phyloP scores from a whole-genome alignment of 2,797 vertebrate species.

The Urophycis tenuis region DNA sequence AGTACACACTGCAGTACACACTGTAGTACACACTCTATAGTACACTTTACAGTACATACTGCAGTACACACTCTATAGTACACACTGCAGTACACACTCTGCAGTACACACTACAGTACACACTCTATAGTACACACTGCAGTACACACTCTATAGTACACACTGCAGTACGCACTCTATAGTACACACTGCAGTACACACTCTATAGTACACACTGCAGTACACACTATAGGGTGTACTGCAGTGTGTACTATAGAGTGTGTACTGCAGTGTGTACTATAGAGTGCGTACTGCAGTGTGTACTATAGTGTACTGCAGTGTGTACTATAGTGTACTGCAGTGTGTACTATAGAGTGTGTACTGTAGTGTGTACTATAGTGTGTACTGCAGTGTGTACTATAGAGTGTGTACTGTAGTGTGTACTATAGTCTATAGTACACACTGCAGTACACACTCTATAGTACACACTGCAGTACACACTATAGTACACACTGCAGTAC shows the following conservation, averaged over 20 bases:
- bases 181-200: slow-evolving; percentile 6
- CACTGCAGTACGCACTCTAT: slow-evolving; percentile 3
- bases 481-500: too few species aligned
- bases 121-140: neutral
- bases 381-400: neutral
- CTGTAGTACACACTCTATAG: neutral
- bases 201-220: too few species aligned
- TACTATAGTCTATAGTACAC: slow-evolving; percentile 4
- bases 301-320: too few species aligned
- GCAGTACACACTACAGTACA: slow-evolving; percentile 9
- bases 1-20: too few species aligned
- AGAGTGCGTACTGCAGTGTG: slow-evolving; percentile 5
- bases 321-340: too few species aligned
- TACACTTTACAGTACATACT: slow-evolving; percentile 3
- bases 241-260: too few species aligned
- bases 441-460: too few species aligned
- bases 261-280: neutral
- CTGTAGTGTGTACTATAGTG: too few species aligned
- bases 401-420: slow-evolving; percentile 4
- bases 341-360: neutral
- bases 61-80: neutral
- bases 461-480: slow-evolving; percentile 9
- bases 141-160: neutral
- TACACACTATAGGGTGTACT: slow-evolving; percentile 4
- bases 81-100: slow-evolving; percentile 7